phyloP scores from a whole-genome alignment of 2,797 vertebrate genomes.

The Simalia tracyae region DNA sequence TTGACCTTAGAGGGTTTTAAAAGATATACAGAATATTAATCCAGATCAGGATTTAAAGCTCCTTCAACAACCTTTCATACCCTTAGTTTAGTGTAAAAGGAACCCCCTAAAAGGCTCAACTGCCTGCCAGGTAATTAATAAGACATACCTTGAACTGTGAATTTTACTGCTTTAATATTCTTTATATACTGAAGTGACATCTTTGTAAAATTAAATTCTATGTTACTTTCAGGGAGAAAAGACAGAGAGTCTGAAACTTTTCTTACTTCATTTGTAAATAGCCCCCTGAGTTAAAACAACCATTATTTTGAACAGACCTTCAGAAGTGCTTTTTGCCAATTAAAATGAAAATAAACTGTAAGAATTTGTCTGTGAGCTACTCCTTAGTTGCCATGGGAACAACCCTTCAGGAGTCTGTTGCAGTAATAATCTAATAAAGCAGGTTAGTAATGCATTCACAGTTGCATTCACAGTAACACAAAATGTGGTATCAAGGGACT shows the following conservation, averaged over 20 bases:
- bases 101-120: neutral
- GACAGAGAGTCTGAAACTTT: neutral
- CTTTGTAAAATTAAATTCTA: neutral
- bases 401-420: conserved; percentile 19
- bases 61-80: neutral
- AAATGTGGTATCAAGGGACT: neutral
- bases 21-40: neutral
- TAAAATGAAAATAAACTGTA: conserved; percentile 40
- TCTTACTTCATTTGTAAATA: neutral
- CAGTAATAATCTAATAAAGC: conserved; percentile 16
- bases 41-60: neutral
- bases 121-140: neutral
- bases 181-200: neutral
- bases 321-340: conserved; percentile 44
- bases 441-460: conserved; percentile 7
- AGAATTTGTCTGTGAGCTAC: conserved; percentile 29
- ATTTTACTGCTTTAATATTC: neutral
- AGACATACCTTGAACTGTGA: neutral
- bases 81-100: neutral
- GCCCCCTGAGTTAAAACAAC: conserved; percentile 51
- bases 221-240: neutral
- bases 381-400: conserved; percentile 28
- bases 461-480: neutral
- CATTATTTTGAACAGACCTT: conserved; percentile 58
- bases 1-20: neutral